Conservation (phyloP, 1,140 invertebrate genomes). For the Paraescarpia echinospica region DNA sequence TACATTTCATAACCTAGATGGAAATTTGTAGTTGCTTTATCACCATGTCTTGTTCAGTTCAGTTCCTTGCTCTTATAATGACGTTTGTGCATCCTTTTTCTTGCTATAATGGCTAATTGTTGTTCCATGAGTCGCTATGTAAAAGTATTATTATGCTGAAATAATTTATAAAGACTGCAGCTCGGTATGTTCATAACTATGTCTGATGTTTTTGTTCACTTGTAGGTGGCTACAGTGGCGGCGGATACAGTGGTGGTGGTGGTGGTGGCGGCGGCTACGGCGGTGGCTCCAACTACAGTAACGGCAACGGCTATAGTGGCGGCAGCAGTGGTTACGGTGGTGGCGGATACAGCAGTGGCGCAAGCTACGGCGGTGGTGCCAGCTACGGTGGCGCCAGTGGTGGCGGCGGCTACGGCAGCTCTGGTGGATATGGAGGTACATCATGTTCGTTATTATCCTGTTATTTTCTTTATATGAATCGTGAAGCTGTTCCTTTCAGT, state of each 20-base stretch:
- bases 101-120: too few species aligned
- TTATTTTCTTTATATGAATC: background rate
- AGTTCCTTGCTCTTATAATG: too few species aligned
- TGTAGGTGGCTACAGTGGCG: slow-evolving; percentile 3
- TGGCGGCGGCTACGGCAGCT: background rate
- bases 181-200: too few species aligned
- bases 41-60: too few species aligned
- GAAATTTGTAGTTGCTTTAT: too few species aligned
- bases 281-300: background rate
- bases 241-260: background rate
- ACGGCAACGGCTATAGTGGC: background rate
- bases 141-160: too few species aligned
- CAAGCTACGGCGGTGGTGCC: background rate
- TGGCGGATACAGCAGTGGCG: background rate
- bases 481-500: background rate
- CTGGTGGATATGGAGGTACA: background rate
- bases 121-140: too few species aligned
- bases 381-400: background rate
- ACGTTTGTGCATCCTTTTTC: too few species aligned
- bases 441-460: background rate
- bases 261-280: background rate
- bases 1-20: too few species aligned
- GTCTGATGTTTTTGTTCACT: background rate
- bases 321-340: too few species aligned
- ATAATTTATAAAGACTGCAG: too few species aligned